phyloP scores from a whole-genome alignment of 2,113 vertebrate species.

The Notechis scutatus region DNA sequence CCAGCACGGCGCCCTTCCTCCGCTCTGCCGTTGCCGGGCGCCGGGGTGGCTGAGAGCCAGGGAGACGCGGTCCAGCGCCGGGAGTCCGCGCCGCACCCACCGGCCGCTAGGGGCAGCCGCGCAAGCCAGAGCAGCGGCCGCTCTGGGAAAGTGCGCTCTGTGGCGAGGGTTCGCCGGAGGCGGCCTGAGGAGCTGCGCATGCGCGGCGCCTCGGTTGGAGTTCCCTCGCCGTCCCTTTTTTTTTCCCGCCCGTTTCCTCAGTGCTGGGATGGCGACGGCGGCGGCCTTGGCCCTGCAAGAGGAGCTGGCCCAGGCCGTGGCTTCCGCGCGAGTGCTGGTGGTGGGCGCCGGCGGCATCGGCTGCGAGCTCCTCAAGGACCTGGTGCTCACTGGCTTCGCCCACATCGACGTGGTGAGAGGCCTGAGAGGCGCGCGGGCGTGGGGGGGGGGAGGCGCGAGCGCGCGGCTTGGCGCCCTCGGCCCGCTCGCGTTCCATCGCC shows the following conservation, averaged over 20 bases:
- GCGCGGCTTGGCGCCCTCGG: background rate
- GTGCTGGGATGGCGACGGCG: conserved; percentile 73
- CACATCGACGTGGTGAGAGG: conserved; percentile 87
- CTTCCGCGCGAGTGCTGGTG: conserved; percentile 81
- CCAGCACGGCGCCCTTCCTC: background rate
- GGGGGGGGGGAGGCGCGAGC: no score
- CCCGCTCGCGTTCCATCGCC: background rate
- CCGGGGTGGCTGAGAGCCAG: no score
- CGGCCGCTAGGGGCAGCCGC: background rate
- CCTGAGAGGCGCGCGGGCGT: background rate
- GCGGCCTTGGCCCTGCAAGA: conserved; percentile 70
- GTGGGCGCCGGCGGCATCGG: conserved; percentile 94
- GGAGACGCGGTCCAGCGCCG: accelerated
- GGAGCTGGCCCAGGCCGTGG: conserved; percentile 84
- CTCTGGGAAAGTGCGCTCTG: background rate
- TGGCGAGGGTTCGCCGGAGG: background rate
- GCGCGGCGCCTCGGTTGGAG: background rate
- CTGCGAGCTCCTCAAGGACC: conserved; percentile 93
- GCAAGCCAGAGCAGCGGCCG: background rate
- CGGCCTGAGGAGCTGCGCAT: conserved; percentile 30
- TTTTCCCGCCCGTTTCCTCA: conserved; percentile 6
- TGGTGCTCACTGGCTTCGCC: conserved; percentile 90
- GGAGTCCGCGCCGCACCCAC: background rate
- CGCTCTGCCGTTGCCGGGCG: no score
- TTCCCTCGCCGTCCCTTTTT: conserved; percentile 21